Conservation (phyloP, 2,888 invertebrate genomes). For the Athripsodes cinereus region DNA sequence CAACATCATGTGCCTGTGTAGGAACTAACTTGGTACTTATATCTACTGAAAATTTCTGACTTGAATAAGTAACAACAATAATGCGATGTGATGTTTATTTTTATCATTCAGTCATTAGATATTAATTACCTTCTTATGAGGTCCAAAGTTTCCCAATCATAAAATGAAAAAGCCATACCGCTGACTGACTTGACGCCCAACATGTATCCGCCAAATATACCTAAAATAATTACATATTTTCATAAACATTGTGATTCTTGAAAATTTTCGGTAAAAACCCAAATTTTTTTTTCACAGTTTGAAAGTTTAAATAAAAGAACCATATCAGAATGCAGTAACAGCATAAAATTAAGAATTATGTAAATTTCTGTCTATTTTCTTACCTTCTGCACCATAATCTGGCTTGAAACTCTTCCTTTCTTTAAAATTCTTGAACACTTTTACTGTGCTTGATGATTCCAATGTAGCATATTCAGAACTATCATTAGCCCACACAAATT, state of each 20-base stretch:
- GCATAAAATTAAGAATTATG: too few species aligned
- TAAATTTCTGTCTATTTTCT: too few species aligned
- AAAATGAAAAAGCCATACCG: slow-evolving; percentile 92
- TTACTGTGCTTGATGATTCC: slow-evolving; percentile 85
- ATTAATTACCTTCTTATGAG: slow-evolving; percentile 62
- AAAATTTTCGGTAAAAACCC: not conserved
- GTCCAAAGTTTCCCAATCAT: slow-evolving; percentile 94
- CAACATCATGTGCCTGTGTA: too few species aligned
- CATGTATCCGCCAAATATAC: slow-evolving; percentile 86
- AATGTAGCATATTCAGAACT: slow-evolving; percentile 88
- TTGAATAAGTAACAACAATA: too few species aligned
- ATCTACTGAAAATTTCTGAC: too few species aligned
- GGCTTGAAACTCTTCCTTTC: slow-evolving; percentile 94
- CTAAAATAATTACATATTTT: slow-evolving; percentile 38
- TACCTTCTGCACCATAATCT: slow-evolving; percentile 92
- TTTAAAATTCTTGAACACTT: slow-evolving; percentile 97
- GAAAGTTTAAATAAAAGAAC: too few species aligned
- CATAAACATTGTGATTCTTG: not conserved
- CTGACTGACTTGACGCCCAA: slow-evolving; percentile 88
- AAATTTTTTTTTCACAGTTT: too few species aligned
- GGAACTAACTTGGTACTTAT: too few species aligned
- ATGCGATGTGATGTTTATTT: too few species aligned
- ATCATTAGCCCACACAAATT: slow-evolving; percentile 98
- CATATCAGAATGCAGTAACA: too few species aligned
- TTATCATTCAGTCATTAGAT: too few species aligned